Conservation (phyloP, 2,888 invertebrate genomes). For the Mimumesa dahlbomi region DNA sequence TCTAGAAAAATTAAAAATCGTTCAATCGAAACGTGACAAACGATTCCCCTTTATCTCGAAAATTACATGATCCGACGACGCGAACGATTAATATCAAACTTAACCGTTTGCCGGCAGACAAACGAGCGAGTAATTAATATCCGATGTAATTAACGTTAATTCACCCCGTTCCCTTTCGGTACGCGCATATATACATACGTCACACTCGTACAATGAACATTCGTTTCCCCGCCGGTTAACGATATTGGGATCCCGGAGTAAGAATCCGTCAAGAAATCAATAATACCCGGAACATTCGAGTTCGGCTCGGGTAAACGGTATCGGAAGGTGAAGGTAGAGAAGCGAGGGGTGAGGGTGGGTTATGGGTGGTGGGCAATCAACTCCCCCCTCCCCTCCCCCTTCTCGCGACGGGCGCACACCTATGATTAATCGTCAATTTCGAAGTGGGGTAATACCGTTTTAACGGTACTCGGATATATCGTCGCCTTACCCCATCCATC, state of each 20-base stretch:
- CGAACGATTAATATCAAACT: neutral
- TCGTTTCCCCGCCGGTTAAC: conserved; percentile 3
- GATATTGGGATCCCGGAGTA: neutral
- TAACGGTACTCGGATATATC: conserved; percentile 57
- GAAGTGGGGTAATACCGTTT: conserved; percentile 61
- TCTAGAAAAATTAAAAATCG: too few species aligned
- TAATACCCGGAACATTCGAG: conserved; percentile 12
- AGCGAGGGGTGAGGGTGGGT: too few species aligned
- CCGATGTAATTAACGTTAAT: neutral
- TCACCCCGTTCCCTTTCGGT: too few species aligned
- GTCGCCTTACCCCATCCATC: conserved; percentile 42
- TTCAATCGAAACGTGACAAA: too few species aligned
- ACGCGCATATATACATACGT: too few species aligned
- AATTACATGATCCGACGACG: too few species aligned
- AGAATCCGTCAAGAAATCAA: conserved; percentile 44
- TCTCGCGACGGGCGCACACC: conserved; percentile 39
- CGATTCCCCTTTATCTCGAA: too few species aligned
- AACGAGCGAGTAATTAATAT: neutral
- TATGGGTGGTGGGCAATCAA: conserved; percentile 34
- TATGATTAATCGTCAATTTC: conserved; percentile 67
- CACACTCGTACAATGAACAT: neutral
- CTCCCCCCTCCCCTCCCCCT: conserved; percentile 6
- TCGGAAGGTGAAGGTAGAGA: too few species aligned
- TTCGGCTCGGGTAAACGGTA: conserved; percentile 16
- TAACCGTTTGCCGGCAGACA: neutral